These are phyloP conservation scores for Drosophila teissieri DNA, from an alignment of 1,140 invertebrate species.

Conservation along the genomic window DNA sequence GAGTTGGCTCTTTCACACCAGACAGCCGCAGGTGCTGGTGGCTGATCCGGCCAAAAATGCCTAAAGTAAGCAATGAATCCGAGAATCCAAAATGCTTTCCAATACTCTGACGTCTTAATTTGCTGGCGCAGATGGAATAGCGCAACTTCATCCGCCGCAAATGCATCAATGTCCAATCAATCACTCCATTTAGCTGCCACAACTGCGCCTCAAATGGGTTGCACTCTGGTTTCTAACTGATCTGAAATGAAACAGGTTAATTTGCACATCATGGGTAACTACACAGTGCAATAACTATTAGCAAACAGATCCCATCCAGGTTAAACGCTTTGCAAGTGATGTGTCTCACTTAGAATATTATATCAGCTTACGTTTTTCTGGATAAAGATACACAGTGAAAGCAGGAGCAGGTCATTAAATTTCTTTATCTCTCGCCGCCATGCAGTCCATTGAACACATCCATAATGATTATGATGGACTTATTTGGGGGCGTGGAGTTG, in stretches of 20 bases:
- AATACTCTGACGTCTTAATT: constrained; percentile 38
- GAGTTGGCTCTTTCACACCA: constrained; percentile 58
- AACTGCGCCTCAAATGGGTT: not conserved
- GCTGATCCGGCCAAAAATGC: constrained; percentile 47
- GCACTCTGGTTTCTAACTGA: too few relatives aligned
- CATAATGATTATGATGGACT: constrained; percentile 48
- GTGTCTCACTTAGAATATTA: too few relatives aligned
- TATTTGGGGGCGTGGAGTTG: not conserved
- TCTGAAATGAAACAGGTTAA: too few relatives aligned
- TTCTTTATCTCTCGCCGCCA: not conserved
- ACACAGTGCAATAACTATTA: too few relatives aligned
- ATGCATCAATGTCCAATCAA: constrained; percentile 39
- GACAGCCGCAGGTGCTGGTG: constrained; percentile 47
- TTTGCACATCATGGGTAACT: too few relatives aligned
- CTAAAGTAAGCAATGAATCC: constrained; percentile 68
- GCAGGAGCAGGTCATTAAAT: not conserved
- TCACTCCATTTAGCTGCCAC: constrained; percentile 10
- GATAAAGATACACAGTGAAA: not conserved
- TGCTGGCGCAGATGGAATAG: constrained; percentile 29
- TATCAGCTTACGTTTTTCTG: too few relatives aligned
- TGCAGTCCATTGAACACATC: constrained; percentile 29
- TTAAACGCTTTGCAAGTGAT: too few relatives aligned
- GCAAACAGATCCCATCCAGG: too few relatives aligned
- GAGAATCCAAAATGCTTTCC: constrained; percentile 14
- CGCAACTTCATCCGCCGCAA: constrained; percentile 14